Conservation (phyloP, 2,113 vertebrate genomes). For the Anas platyrhynchos region DNA sequence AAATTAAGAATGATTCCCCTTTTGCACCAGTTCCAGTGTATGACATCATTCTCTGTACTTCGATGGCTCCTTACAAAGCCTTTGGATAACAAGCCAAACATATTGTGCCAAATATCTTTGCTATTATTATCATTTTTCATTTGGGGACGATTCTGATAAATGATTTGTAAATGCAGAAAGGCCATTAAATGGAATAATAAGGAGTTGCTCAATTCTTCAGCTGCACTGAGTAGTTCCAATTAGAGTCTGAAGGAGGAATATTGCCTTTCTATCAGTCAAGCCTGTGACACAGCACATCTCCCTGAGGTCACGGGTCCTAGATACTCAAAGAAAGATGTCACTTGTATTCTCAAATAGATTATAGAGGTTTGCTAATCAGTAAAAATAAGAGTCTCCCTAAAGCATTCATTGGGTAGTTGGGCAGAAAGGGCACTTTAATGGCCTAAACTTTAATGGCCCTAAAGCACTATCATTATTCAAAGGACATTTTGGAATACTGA, state of each 20-base stretch:
- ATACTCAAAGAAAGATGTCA: conserved; percentile 69
- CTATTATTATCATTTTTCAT: conserved; percentile 69
- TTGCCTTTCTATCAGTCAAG: conserved; percentile 74
- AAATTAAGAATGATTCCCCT: conserved; percentile 66
- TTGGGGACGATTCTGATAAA: conserved; percentile 69
- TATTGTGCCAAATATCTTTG: conserved; percentile 69
- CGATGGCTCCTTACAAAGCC: conserved; percentile 34
- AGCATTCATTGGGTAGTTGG: conserved; percentile 42
- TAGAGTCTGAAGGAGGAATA: conserved; percentile 69
- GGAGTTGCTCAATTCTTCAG: conserved; percentile 67
- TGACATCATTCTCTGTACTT: conserved; percentile 77
- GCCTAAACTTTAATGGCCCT: conserved; percentile 20
- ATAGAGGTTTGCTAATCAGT: conserved; percentile 63
- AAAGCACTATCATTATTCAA: conserved; percentile 54
- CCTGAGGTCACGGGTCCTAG: conserved; percentile 61
- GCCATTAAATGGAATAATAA: conserved; percentile 69
- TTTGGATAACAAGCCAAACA: conserved; percentile 58
- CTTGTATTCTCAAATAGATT: conserved; percentile 66
- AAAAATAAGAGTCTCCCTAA: conserved; percentile 53
- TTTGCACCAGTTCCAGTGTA: conserved; percentile 64
- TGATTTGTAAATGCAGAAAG: conserved; percentile 71
- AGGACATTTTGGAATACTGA: conserved; percentile 61
- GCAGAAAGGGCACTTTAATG: conserved; percentile 69
- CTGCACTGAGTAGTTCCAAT: conserved; percentile 69
- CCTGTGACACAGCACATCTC: conserved; percentile 69